Conservation (phyloP, 2,113 vertebrate species). For the Dipodomys ordii region DNA sequence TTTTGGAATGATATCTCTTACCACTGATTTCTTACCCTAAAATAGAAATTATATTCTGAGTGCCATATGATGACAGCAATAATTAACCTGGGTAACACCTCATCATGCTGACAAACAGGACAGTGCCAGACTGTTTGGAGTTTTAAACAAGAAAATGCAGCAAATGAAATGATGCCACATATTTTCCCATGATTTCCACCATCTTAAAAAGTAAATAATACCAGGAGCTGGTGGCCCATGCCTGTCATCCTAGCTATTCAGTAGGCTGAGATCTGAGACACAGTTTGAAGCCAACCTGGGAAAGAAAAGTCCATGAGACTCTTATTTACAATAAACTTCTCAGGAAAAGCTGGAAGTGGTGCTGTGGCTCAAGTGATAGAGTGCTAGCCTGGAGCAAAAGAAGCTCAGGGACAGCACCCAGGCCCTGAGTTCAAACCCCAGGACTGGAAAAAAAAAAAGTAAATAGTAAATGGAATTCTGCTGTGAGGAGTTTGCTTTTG, state of each 20-base stretch:
- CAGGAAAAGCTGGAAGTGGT: too few species aligned
- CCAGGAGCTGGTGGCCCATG: too few species aligned
- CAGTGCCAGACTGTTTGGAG: background rate
- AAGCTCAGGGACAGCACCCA: too few species aligned
- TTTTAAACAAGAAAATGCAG: background rate
- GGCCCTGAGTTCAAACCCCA: too few species aligned
- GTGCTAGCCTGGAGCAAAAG: too few species aligned
- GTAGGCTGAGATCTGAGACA: too few species aligned
- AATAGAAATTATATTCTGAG: constrained; percentile 48
- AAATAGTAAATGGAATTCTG: background rate
- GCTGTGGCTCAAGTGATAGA: too few species aligned
- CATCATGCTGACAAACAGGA: constrained; percentile 17
- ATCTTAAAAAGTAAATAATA: background rate
- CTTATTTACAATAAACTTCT: too few species aligned
- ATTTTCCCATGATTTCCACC: background rate
- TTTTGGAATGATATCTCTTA: constrained; percentile 49
- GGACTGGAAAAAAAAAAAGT: too few species aligned
- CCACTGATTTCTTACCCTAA: constrained; percentile 38
- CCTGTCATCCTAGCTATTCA: too few species aligned
- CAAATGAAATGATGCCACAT: background rate
- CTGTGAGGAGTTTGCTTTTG: background rate
- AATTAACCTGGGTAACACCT: constrained; percentile 52
- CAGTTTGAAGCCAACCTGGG: too few species aligned
- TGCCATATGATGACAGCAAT: constrained; percentile 52
- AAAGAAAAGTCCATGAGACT: too few species aligned